A percentile compares a stretch with the other conserved stretches of the same genome.
Conservation (phyloP, 2,797 vertebrate genomes). For the Coluber constrictor region DNA sequence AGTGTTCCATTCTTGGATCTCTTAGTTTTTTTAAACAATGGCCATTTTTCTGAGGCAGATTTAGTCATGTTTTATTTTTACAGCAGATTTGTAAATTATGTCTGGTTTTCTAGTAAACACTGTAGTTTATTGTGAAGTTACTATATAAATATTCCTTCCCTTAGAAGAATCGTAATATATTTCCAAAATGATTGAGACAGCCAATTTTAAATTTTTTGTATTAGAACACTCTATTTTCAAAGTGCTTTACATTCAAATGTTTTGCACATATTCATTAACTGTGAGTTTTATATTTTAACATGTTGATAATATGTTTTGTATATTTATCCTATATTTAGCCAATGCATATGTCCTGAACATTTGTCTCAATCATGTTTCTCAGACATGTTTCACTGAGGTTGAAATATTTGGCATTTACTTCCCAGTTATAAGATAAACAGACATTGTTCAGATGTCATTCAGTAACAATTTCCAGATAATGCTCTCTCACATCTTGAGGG, state of each 20-base stretch:
- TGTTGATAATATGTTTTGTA: not conserved
- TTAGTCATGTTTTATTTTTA: not conserved
- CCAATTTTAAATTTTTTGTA: not conserved
- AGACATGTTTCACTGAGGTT: not conserved
- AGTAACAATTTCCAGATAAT: not conserved
- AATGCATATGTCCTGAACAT: not conserved
- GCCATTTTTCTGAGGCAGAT: not conserved
- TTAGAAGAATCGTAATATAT: not conserved
- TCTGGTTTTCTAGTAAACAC: not conserved
- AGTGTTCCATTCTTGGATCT: not conserved
- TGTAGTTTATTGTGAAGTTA: not conserved
- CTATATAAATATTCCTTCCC: not conserved
- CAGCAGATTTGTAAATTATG: not conserved
- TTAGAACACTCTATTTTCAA: not conserved
- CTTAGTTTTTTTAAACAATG: not conserved
- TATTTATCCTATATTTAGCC: not conserved
- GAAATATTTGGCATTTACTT: not conserved
- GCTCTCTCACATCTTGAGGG: not conserved
- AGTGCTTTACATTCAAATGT: not conserved
- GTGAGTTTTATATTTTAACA: not conserved
- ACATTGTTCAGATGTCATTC: not conserved
- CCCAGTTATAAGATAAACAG: not conserved
- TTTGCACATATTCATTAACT: not conserved
- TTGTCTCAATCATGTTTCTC: not conserved
- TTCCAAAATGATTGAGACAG: not conserved